Evolutionary conservation across 2,113 vertebrate species (phyloP), one percentile per base, ranked within the genome.

Genomic region (Herpetotheres cachinnans): DNA sequence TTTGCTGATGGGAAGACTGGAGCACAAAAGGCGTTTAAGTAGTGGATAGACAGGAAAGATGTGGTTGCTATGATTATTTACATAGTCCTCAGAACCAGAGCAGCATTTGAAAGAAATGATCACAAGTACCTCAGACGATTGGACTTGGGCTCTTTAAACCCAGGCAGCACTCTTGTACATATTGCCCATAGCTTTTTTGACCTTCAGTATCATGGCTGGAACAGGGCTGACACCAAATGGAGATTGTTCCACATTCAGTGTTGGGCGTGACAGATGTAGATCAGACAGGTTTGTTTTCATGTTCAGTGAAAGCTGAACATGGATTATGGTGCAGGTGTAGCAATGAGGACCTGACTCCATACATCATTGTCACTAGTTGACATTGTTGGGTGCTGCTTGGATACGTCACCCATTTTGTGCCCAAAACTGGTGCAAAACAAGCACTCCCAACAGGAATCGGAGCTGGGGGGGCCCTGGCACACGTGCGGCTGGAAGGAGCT

Each of bases 401-500:
- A 27, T 77, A 22, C 58, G 14, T 20, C 66, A 49, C 27, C 44
- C 14, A 0, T 17, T 72, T 5, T 9, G 18, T 69, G 44, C 36
- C 66, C 29, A 4, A 29, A 47, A 12, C 74, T 72, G 1, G 0
- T 9, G 32, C n/a, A 30, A 73, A 30, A 61, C 29, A 11, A 47
- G 52, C 49, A n/a, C 24, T 36, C 11, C 27, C 44, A 22, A 2
- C 7, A 36, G 34, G 20, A 52, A 24, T 21, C 36, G 11, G 15
- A 16, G 10, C 67, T 3, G 13, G 5, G 46, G 29, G 55, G 3
- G 49, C 38, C 34, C 21, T 0, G 0, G 40, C 12, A 11, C 8
- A 0, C 0, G 1, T 4, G 22, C 0, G 5, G 21, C 50, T 84
- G 73, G 40, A 52, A n/a, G 66, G 40, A 56, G 36, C 54, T 13